Conservation (phyloP, 2,113 vertebrate species). For the Corapipo altera region DNA sequence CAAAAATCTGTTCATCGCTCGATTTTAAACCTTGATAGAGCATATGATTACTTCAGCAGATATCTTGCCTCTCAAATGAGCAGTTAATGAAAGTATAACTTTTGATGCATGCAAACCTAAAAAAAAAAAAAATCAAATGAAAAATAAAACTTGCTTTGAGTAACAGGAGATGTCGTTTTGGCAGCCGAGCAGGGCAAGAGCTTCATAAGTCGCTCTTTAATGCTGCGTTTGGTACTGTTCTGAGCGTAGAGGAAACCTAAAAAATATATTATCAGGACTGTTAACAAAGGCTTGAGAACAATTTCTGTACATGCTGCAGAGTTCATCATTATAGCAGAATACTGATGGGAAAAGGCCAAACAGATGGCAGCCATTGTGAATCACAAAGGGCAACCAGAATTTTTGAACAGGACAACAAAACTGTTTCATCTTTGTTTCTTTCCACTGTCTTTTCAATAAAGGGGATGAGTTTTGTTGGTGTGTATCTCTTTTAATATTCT, state of each 20-base stretch:
- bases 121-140: slow-evolving; percentile 29
- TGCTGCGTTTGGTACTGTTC: slow-evolving; percentile 84
- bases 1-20: neutral
- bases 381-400: slow-evolving; percentile 14
- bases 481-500: neutral
- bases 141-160: slow-evolving; percentile 91
- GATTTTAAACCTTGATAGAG: neutral
- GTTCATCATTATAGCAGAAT: neutral
- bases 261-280: slow-evolving; percentile 80
- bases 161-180: slow-evolving; percentile 86
- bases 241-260: slow-evolving; percentile 88
- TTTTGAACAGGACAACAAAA: slow-evolving; percentile 39
- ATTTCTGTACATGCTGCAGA: slow-evolving; percentile 19
- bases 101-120: slow-evolving; percentile 56
- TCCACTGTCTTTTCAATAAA: neutral
- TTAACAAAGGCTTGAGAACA: slow-evolving; percentile 58
- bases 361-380: neutral
- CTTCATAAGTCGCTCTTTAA: slow-evolving; percentile 92
- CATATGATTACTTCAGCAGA: neutral
- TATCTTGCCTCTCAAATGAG: neutral
- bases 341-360: neutral
- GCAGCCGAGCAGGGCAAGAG: slow-evolving; percentile 87
- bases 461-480: neutral
- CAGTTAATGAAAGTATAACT: slow-evolving; percentile 4
- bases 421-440: neutral